phyloP scores from a whole-genome alignment of 1,140 invertebrate genomes.

The Hylyphantes graminicola region DNA sequence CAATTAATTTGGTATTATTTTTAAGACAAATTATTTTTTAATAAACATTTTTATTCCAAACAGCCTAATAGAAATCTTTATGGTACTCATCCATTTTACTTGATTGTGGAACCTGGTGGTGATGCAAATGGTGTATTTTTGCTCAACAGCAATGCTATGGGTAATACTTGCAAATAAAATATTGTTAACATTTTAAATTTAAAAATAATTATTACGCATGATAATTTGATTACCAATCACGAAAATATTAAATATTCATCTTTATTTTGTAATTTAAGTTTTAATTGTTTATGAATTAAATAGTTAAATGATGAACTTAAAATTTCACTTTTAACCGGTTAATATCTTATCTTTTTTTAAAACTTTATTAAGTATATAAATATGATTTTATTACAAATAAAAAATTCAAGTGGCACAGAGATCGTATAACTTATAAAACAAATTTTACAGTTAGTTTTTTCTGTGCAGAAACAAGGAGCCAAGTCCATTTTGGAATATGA shows the following conservation, averaged over 20 bases:
- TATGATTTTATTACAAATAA: too few relatives aligned
- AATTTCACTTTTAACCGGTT: neutral
- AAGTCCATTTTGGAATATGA: too few relatives aligned
- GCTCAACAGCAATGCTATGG: slow-evolving; percentile 86
- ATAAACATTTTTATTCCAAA: slow-evolving; percentile 6
- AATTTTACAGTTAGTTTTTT: too few relatives aligned
- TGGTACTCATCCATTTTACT: slow-evolving; percentile 85
- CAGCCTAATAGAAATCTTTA: slow-evolving; percentile 75
- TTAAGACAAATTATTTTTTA: neutral
- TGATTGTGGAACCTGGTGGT: slow-evolving; percentile 74
- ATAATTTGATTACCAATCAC: neutral
- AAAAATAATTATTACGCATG: neutral
- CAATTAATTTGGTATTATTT: too few relatives aligned
- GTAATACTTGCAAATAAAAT: slow-evolving; percentile 69
- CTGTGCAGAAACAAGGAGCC: too few relatives aligned
- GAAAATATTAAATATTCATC: neutral
- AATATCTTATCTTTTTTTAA: neutral
- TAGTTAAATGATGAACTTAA: neutral
- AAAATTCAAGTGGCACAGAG: too few relatives aligned
- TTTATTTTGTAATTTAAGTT: neutral
- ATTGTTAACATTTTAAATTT: neutral
- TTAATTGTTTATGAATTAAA: neutral
- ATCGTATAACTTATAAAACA: too few relatives aligned
- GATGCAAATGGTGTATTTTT: slow-evolving; percentile 79
- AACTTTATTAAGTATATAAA: too few relatives aligned